These are phyloP conservation scores for Sternarchorhynchus goeldii DNA, from an alignment of 2,797 vertebrate genomes.

Conservation along the genomic window DNA sequence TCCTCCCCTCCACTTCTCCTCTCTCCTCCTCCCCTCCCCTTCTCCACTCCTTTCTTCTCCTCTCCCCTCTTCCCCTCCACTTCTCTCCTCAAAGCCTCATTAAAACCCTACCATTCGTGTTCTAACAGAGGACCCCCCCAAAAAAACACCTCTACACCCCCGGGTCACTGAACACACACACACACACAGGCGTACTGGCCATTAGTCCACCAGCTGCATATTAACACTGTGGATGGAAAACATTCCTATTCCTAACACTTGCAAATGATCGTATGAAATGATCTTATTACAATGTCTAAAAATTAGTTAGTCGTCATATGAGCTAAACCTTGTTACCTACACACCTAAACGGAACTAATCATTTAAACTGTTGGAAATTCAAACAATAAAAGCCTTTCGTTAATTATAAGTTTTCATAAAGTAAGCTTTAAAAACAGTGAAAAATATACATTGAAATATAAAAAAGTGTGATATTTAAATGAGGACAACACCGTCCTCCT, in stretches of 20 bases:
- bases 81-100: constrained; percentile 38
- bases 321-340: too few relatives aligned
- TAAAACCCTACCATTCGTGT: constrained; percentile 23
- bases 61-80: background rate
- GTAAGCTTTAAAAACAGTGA: background rate
- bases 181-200: background rate
- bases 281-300: too few relatives aligned
- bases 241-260: background rate
- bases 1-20: background rate
- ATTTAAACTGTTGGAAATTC: too few relatives aligned
- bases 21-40: constrained; percentile 16
- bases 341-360: too few relatives aligned
- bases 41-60: constrained; percentile 3
- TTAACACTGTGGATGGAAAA: background rate
- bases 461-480: background rate
- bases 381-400: too few relatives aligned
- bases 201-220: constrained; percentile 10
- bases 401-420: background rate
- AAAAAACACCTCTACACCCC: constrained; percentile 4
- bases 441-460: too few relatives aligned
- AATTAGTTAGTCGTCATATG: too few relatives aligned
- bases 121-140: constrained; percentile 20
- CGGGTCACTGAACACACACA: constrained; percentile 11
- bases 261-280: too few relatives aligned
- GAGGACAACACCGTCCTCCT: constrained; percentile 4